A percentile compares a stretch with the other conserved stretches of the same genome.
Conservation (phyloP, 2,888 invertebrate genomes). For the Alloscopus bannaensis region DNA sequence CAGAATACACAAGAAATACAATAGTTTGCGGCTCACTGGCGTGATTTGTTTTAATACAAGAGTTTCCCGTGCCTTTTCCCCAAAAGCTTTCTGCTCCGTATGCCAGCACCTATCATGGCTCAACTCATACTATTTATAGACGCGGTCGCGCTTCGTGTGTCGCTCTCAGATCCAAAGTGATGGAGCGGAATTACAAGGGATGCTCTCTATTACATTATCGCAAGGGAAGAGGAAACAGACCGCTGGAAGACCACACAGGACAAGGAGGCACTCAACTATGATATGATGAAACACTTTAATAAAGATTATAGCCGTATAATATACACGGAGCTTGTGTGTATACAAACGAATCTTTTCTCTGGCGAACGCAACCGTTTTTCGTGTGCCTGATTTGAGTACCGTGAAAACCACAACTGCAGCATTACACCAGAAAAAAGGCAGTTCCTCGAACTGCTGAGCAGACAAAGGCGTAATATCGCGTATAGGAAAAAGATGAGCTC, state of each 20-base stretch:
- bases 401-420: conserved; percentile 16
- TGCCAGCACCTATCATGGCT: too few relatives aligned
- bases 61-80: too few relatives aligned
- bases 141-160: too few relatives aligned
- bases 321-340: too few relatives aligned
- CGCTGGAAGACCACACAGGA: conserved; percentile 35
- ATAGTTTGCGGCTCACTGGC: too few relatives aligned
- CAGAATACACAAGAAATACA: too few relatives aligned
- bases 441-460: not conserved
- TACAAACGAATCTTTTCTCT: not conserved
- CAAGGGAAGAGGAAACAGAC: not conserved
- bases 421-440: not conserved
- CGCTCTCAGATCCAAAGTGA: conserved; percentile 36
- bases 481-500: conserved; percentile 33
- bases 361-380: not conserved
- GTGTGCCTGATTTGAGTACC: conserved; percentile 20
- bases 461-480: not conserved
- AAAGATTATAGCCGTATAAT: too few relatives aligned
- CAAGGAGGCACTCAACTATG: conserved; percentile 44
- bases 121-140: too few relatives aligned
- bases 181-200: conserved; percentile 35
- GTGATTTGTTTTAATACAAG: too few relatives aligned
- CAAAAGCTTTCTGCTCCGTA: too few relatives aligned
- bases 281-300: conserved; percentile 16
- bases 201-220: conserved; percentile 3